Evolutionary conservation across 2,797 vertebrate species (phyloP).

Genomic region (Tangara arthus): DNA sequence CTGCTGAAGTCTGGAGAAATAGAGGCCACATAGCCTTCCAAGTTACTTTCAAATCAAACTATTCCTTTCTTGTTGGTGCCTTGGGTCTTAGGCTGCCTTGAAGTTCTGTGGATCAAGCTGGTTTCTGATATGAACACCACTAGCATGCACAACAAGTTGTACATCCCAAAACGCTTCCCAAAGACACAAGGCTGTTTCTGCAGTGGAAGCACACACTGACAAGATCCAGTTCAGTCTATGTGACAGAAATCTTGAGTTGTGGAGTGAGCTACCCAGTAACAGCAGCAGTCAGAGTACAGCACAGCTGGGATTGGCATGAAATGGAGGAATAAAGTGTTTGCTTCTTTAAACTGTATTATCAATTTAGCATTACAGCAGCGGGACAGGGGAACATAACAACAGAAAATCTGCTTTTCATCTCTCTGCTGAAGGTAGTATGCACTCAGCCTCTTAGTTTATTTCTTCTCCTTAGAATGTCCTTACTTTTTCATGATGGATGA

Average conservation of each 20-base stretch:
- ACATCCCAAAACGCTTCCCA: not conserved
- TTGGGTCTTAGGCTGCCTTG: not conserved
- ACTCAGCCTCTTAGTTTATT: conserved; percentile 3
- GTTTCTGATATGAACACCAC: not conserved
- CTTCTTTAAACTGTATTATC: not conserved
- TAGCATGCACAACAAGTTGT: not conserved
- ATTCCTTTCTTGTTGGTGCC: not conserved
- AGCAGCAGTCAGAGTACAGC: not conserved
- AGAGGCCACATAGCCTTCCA: not conserved
- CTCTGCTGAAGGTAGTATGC: not conserved
- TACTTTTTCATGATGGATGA: conserved; percentile 97
- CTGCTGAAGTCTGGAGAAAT: not conserved
- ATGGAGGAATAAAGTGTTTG: not conserved
- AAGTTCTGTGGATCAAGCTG: not conserved
- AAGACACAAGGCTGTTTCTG: not conserved
- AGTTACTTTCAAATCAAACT: not conserved
- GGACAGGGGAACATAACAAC: not conserved
- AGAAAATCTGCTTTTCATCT: not conserved
- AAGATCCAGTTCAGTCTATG: not conserved
- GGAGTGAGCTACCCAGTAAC: not conserved
- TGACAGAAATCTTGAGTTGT: not conserved
- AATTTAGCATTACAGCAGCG: not conserved
- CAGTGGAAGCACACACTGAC: not conserved
- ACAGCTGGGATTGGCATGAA: not conserved
- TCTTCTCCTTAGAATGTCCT: conserved; percentile 28